Evolutionary conservation across 2,113 vertebrate species (phyloP).

Genomic region (Crotalus helleri): DNA sequence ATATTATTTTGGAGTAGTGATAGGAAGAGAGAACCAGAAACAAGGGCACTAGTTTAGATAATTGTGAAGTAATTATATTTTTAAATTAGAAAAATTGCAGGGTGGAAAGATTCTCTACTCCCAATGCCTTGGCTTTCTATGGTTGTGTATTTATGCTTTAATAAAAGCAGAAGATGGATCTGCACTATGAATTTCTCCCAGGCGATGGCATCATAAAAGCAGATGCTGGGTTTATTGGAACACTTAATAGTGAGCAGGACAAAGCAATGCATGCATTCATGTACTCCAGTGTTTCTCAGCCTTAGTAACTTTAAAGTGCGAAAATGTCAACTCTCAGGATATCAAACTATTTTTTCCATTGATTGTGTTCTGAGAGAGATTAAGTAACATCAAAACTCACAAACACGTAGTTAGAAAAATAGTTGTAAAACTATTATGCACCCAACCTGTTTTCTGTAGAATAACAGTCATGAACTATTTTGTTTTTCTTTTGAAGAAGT

Average conservation of each 20-base stretch:
- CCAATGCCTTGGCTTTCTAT: background rate
- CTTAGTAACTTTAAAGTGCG: background rate
- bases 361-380: slow-evolving; percentile 15
- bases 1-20: background rate
- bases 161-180: background rate
- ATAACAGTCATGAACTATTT: background rate
- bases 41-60: background rate
- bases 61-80: background rate
- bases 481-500: background rate
- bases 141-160: background rate
- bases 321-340: background rate
- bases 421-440: background rate
- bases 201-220: background rate
- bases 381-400: background rate
- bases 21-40: background rate
- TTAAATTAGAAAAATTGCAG: background rate
- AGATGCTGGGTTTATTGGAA: background rate
- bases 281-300: background rate
- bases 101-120: background rate
- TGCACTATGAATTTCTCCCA: background rate
- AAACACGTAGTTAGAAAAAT: background rate
- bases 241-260: background rate
- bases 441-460: background rate
- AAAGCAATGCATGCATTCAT: background rate
- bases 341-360: background rate